phyloP scores from a whole-genome alignment of 2,888 invertebrate species.

The Chaetogeoica ovagalla region DNA sequence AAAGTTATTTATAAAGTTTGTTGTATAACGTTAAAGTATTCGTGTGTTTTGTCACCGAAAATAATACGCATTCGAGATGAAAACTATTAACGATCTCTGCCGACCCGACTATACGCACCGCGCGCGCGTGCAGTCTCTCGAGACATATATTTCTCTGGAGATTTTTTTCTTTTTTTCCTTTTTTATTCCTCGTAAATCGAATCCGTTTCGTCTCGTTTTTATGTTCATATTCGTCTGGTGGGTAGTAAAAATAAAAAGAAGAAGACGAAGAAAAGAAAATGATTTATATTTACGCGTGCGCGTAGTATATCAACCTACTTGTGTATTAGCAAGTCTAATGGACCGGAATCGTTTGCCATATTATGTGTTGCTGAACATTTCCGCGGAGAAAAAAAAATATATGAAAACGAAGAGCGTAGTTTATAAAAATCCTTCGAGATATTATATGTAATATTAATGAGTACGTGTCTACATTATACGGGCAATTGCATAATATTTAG shows the following conservation, averaged over 20 bases:
- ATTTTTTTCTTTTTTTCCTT: no score
- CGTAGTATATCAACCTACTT: no score
- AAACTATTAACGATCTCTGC: constrained; percentile 31
- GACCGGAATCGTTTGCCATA: constrained; percentile 3
- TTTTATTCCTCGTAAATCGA: constrained; percentile 30
- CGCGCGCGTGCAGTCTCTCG: not conserved
- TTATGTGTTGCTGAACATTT: not conserved
- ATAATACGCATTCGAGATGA: not conserved
- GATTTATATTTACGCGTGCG: not conserved
- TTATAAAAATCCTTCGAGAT: not conserved
- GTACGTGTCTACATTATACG: no score
- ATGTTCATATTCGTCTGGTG: constrained; percentile 19
- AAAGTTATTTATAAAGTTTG: no score
- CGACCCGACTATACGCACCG: not conserved
- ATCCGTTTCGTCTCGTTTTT: not conserved
- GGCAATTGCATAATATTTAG: no score
- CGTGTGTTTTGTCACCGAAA: not conserved
- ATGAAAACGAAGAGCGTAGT: not conserved
- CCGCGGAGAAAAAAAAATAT: not conserved
- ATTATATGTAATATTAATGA: no score
- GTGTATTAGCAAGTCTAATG: constrained; percentile 27
- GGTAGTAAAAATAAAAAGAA: constrained; percentile 31
- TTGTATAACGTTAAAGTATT: no score
- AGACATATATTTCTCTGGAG: constrained; percentile 23
- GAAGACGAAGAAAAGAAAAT: not conserved